Evolutionary conservation across 1,140 invertebrate genomes (phyloP).

Genomic region (Bombus picipes): DNA sequence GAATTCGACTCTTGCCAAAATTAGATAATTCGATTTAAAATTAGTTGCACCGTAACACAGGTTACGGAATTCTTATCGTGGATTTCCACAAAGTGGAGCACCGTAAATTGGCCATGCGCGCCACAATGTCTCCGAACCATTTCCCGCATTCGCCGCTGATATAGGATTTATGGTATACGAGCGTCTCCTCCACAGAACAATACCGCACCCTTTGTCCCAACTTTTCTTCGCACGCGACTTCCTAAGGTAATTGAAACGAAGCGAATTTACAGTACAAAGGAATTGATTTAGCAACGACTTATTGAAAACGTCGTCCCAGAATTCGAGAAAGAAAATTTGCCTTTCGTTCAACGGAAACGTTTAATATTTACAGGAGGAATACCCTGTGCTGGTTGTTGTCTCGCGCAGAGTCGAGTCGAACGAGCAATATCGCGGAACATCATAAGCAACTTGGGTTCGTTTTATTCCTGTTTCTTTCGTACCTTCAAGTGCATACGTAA

Average conservation of each 20-base stretch:
- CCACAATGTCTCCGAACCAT: slow-evolving; percentile 46
- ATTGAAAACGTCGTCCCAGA: neutral
- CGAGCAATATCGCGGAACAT: slow-evolving; percentile 1
- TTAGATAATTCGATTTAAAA: neutral
- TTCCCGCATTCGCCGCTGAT: slow-evolving; percentile 45
- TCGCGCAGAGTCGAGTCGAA: neutral
- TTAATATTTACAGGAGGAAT: slow-evolving; percentile 3
- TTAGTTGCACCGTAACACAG: neutral
- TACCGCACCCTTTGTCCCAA: slow-evolving; percentile 37
- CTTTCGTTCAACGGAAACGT: neutral
- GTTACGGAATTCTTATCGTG: slow-evolving; percentile 9
- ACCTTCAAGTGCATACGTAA: neutral
- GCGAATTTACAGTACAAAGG: neutral
- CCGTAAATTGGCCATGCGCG: slow-evolving; percentile 30
- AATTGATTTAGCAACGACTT: slow-evolving; percentile 1
- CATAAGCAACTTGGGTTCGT: neutral
- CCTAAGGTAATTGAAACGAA: neutral
- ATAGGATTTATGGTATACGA: slow-evolving; percentile 56
- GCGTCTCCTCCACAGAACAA: slow-evolving; percentile 50
- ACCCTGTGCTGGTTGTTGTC: neutral
- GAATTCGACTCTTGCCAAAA: neutral
- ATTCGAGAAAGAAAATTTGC: neutral
- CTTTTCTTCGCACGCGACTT: neutral
- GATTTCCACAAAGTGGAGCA: slow-evolving; percentile 30
- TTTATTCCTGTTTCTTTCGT: neutral